Percentiles rank a stretch among this genome's conserved stretches.
Conservation (phyloP, 1,140 invertebrate genomes). For the Drosophila azteca region DNA sequence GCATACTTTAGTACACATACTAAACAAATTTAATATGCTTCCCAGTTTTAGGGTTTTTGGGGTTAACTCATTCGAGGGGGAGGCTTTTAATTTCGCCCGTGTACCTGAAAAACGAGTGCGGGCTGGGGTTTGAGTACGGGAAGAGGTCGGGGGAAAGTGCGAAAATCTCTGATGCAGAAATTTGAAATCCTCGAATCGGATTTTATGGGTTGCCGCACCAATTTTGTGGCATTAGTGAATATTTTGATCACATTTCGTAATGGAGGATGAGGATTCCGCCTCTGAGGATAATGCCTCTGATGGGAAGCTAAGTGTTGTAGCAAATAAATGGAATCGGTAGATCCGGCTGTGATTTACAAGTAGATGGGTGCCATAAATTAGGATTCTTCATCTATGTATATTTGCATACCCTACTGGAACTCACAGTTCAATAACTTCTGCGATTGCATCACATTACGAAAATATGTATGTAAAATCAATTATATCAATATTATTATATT, state of each 20-base stretch:
- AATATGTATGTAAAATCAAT: too few species aligned
- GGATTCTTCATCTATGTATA: too few species aligned
- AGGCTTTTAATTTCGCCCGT: slow-evolving; percentile 22
- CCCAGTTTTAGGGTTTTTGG: slow-evolving; percentile 15
- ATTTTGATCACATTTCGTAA: slow-evolving; percentile 1
- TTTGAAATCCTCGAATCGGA: slow-evolving; percentile 35
- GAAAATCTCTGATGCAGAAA: slow-evolving; percentile 45
- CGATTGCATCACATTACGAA: too few species aligned
- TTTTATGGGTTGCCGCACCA: background rate
- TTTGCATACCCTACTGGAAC: too few species aligned
- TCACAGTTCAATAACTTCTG: too few species aligned
- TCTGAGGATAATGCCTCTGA: too few species aligned
- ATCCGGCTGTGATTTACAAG: too few species aligned
- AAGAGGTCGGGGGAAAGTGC: slow-evolving; percentile 1
- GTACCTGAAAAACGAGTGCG: background rate
- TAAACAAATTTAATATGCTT: slow-evolving; percentile 73
- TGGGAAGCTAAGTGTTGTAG: background rate
- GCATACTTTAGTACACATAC: slow-evolving; percentile 68
- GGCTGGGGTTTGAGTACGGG: background rate
- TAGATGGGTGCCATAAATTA: too few species aligned
- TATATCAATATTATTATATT: too few species aligned
- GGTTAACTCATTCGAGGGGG: slow-evolving; percentile 22
- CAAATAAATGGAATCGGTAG: too few species aligned
- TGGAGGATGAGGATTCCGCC: background rate
- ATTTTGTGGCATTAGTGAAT: background rate